These are phyloP conservation scores for Zonitis immaculata DNA, from an alignment of 2,888 invertebrate genomes.

Conservation along the genomic window DNA sequence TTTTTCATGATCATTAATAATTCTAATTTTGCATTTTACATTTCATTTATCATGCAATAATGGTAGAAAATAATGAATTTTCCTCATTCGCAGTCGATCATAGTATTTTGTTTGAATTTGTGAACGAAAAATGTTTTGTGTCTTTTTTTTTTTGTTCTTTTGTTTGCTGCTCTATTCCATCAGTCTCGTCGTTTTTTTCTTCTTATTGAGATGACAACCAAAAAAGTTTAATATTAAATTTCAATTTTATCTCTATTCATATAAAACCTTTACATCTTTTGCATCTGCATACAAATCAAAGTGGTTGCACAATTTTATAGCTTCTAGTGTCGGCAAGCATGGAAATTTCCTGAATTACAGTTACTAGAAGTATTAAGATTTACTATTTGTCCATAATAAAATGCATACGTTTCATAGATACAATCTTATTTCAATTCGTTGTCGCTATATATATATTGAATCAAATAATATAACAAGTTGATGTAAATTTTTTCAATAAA, in stretches of 20 bases:
- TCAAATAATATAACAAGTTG: no score
- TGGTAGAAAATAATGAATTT: background rate
- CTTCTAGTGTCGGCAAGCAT: conserved; percentile 3
- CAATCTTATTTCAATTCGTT: no score
- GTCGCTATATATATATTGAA: no score
- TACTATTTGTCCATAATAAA: conserved; percentile 17
- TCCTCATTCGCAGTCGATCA: background rate
- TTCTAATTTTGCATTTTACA: background rate
- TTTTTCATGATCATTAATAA: background rate
- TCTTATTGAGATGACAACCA: background rate
- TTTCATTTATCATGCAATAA: background rate
- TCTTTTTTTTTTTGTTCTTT: no score
- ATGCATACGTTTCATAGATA: no score
- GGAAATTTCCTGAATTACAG: background rate
- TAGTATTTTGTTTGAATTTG: no score
- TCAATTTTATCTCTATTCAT: conserved; percentile 9
- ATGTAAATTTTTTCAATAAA: no score
- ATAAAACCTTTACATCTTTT: conserved; percentile 8
- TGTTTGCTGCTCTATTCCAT: background rate
- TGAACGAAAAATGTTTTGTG: background rate
- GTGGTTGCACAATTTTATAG: conserved; percentile 9
- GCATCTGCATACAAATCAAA: conserved; percentile 6
- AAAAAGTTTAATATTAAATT: conserved; percentile 4
- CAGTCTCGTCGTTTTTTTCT: background rate
- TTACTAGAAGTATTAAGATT: background rate